Conservation (phyloP, 2,888 invertebrate species). For the Mythimna vitellina region DNA sequence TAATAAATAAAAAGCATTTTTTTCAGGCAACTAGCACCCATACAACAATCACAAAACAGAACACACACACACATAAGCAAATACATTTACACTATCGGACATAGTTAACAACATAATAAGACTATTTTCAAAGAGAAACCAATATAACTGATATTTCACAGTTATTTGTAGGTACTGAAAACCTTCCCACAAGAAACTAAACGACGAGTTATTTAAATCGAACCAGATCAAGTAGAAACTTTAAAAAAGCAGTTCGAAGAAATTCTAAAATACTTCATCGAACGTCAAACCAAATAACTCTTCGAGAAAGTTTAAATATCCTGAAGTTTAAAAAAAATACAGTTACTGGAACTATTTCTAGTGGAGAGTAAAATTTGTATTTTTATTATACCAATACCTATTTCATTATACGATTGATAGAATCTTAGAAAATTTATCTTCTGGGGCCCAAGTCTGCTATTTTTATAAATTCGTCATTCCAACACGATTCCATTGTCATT, state of each 20-base stretch:
- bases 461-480: too few species aligned
- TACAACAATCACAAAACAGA: too few species aligned
- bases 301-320: not conserved
- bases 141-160: too few species aligned
- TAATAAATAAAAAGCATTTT: too few species aligned
- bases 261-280: not conserved
- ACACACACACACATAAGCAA: too few species aligned
- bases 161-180: too few species aligned
- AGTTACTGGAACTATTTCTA: not conserved
- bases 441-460: not conserved
- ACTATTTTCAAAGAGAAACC: too few species aligned
- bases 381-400: not conserved
- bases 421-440: slow-evolving; percentile 10
- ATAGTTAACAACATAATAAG: too few species aligned
- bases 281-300: not conserved
- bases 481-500: too few species aligned
- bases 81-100: too few species aligned
- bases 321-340: slow-evolving; percentile 8
- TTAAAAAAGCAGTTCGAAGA: not conserved
- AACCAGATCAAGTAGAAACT: not conserved
- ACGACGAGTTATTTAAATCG: not conserved
- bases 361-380: not conserved
- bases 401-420: not conserved
- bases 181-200: not conserved
- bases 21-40: too few species aligned